Base-by-base conservation (phyloP, 2,797 vertebrate genomes). In the Merluccius polli region DNA sequence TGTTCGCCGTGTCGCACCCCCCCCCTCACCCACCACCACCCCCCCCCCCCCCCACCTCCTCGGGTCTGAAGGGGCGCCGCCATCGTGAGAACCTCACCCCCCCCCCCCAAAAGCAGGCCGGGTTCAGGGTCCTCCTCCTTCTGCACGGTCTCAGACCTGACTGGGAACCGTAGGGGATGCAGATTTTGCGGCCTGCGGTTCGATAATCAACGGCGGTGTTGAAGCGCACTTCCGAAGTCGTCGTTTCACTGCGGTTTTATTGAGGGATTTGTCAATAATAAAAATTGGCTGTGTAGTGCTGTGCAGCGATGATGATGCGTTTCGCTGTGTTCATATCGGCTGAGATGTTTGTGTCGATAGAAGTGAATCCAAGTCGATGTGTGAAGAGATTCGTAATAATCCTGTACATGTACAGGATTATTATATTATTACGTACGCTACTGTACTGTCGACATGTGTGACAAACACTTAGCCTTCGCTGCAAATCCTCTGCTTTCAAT, bases 41-140 rank as follows among this genome's bases (percentile, higher is more conserved):
- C 48, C 21, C 18, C 18, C 48, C 48, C 5, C 48, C 48, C 11
- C 13, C 4, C 16, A 16, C 44, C 15, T 12, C 38, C 38, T 12
- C 86, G 84, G 84, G 79, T 91, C 89, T 92, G 90, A 92, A 86
- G 87, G 84, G 85, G 88, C 89, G 90, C 89, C 81, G 80, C 89
- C 81, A 79, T 92, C 89, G 89, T 73, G 79, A 89, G 84, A 76
- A 24, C 48, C 48, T n/a, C n/a, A n/a, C 21, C 48, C 36, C 33
- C 33, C n/a, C 8, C 21, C 48, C 72, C 76, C 13, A 72, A 79
- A 89, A 87, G 86, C 71, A 84, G 75, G 75, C 84, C 77, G 78
- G 84, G 83, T 82, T 83, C 82, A 86, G 87, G 85, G 48, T n/a
- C n/a, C 7, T 87, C 85, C 79, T 77, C 80, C 80, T 76, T 83